Evolutionary conservation across 2,113 vertebrate species (phyloP), one percentile per base, ranked within the genome.

Genomic region (Chlorodrepanis virens): DNA sequence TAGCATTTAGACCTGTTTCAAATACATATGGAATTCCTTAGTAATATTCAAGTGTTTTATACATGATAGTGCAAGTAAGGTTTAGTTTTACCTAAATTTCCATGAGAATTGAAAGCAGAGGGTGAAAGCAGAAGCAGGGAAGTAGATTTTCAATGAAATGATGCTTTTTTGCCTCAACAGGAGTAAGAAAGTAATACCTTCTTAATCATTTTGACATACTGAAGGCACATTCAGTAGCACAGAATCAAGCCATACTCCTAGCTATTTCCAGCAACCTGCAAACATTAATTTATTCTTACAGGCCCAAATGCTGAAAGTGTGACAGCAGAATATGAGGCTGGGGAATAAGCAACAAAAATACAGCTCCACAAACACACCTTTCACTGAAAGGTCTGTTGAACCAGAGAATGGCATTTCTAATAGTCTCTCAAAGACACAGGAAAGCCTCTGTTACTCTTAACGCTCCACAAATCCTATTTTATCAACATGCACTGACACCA

Each of bases 201-300:
- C 63, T 72, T 64, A 59, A 80, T 77, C 27, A 74, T 72, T 83
- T n/a, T 71, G 63, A 87, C 40, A 47, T 52, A 64, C 1, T 69
- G 81, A 87, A 89, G 53, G 76, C 42, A 76, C 45, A 49, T 44
- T 20, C 29, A 83, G 25, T 5, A 77, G 68, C 80, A 89, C 20
- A 17, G 49, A 87, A 83, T 16, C 21, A 69, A 89, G 63, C 11
- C 45, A 47, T 21, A 72, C 44, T 52, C 44, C 44, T 3, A 89
- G 44, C 33, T 72, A 56, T 29, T 93, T 64, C 44, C 76, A 89
- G 71, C 45, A 91, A 76, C 53, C 72, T 60, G 45, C 10, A 77
- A 89, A 83, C n/a, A 40, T 71, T 68, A 60, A 68, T 89, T 93
- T 76, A 76, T 81, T 83, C 50, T 23, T 68, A 83, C 63, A 83